Evolutionary conservation across 2,797 vertebrate species (phyloP).

Genomic region (Spatula clypeata): DNA sequence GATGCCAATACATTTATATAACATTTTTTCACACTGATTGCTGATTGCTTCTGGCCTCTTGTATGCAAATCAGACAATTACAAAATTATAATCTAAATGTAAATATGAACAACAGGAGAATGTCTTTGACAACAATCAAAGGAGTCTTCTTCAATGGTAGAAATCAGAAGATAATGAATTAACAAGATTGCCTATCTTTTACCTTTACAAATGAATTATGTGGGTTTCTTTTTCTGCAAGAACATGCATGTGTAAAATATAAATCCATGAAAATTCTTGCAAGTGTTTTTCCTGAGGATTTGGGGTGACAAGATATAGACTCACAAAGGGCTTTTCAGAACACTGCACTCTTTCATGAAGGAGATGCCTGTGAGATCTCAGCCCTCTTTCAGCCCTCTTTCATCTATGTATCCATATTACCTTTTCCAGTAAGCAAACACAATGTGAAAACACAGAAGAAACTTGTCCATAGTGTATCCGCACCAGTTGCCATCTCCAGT

Average conservation of each 20-base stretch:
- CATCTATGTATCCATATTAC: rapidly evolving
- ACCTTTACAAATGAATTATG: neutral
- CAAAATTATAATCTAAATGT: neutral
- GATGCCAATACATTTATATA: neutral
- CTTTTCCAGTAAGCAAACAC: neutral
- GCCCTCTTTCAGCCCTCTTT: neutral
- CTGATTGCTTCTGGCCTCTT: neutral
- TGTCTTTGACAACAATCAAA: neutral
- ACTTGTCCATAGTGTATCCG: neutral
- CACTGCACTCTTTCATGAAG: neutral
- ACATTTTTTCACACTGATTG: neutral
- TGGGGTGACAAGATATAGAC: neutral
- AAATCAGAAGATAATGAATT: neutral
- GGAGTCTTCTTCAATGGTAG: neutral
- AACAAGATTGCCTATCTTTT: neutral
- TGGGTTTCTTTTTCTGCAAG: neutral
- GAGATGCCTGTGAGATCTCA: neutral
- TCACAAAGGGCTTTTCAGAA: neutral
- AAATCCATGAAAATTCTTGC: neutral
- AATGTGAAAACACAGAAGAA: rapidly evolving
- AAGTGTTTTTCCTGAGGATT: neutral
- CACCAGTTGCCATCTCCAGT: neutral
- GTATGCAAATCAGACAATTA: neutral
- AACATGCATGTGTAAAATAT: neutral
- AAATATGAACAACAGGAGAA: neutral